These are phyloP conservation scores for Onychostoma macrolepis DNA, from an alignment of 2,113 vertebrate genomes.

Conservation along the genomic window DNA sequence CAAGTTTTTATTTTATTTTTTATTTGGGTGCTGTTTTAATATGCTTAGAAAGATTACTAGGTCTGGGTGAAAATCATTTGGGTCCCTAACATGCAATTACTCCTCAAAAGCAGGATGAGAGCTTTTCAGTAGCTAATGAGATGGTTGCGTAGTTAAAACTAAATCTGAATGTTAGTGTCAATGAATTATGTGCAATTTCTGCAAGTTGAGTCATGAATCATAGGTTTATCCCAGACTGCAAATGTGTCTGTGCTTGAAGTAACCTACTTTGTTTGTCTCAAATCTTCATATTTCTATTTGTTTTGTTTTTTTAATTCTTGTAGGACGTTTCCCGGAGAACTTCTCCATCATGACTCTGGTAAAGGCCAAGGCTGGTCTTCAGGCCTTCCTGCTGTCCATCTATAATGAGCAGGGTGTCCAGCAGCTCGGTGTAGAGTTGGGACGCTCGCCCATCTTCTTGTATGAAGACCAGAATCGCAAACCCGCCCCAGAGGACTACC, in stretches of 20 bases:
- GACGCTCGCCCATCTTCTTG: constrained; percentile 85
- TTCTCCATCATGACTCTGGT: constrained; percentile 89
- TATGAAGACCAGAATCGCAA: constrained; percentile 87
- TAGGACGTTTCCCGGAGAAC: constrained; percentile 88
- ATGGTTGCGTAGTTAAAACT: constrained; percentile 5
- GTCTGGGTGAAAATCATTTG: constrained; percentile 24
- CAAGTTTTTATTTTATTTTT: neutral
- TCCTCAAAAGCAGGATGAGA: neutral
- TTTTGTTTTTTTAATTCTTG: neutral
- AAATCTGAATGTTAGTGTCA: neutral
- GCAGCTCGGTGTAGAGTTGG: constrained; percentile 87
- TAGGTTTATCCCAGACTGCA: constrained; percentile 11
- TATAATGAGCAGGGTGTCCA: constrained; percentile 86
- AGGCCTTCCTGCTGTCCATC: constrained; percentile 87
- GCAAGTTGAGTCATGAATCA: constrained; percentile 13
- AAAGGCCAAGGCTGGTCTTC: constrained; percentile 81
- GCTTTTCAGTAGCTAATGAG: constrained; percentile 17
- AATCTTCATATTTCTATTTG: neutral
- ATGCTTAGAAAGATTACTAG: constrained; percentile 18
- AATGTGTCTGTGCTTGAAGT: neutral
- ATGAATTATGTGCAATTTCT: neutral
- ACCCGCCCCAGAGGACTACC: constrained; percentile 84
- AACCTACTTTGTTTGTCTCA: neutral
- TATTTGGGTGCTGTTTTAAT: neutral
- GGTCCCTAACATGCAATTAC: constrained; percentile 25